A percentile compares a stretch with the other conserved stretches of the same genome.
phyloP scores from a whole-genome alignment of 2,797 vertebrate genomes.

The Crocodylus rhombifer region DNA sequence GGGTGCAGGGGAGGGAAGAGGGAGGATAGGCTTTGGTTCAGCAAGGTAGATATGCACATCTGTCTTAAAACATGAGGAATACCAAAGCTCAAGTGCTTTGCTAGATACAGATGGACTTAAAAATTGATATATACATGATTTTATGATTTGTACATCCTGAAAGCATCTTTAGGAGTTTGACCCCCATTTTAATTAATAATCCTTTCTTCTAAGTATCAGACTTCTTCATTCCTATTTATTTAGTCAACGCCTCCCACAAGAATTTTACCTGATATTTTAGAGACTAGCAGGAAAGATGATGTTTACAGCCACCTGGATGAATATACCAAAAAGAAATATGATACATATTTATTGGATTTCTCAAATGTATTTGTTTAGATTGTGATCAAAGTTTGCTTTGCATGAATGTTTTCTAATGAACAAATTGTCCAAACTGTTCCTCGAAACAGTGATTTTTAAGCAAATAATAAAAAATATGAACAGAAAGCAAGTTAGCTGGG shows the following conservation, averaged over 20 bases:
- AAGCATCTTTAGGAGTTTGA: not conserved
- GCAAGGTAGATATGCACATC: not conserved
- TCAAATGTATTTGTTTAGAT: not conserved
- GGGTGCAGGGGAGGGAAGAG: not conserved
- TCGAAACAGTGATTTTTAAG: constrained; percentile 46
- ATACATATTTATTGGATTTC: not conserved
- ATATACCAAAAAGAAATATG: not conserved
- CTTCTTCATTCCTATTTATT: constrained; percentile 12
- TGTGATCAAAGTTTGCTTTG: not conserved
- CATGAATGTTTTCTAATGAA: not conserved
- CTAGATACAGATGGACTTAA: not conserved
- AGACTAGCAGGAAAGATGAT: not conserved
- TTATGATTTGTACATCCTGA: not conserved
- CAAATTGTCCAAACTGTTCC: constrained; percentile 36
- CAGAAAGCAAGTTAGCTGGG: constrained; percentile 27
- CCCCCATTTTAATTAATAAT: not conserved
- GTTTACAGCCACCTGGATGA: not conserved
- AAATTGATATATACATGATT: constrained; percentile 12
- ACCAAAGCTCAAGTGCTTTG: not conserved
- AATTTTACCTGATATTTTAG: not conserved
- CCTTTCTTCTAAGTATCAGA: not conserved
- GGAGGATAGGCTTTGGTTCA: not conserved
- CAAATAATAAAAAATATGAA: constrained; percentile 39
- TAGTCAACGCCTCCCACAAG: not conserved
- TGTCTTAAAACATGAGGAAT: constrained; percentile 1